Evolutionary conservation across 2,113 vertebrate species (phyloP).

Genomic region (Oreotrochilus melanogaster): DNA sequence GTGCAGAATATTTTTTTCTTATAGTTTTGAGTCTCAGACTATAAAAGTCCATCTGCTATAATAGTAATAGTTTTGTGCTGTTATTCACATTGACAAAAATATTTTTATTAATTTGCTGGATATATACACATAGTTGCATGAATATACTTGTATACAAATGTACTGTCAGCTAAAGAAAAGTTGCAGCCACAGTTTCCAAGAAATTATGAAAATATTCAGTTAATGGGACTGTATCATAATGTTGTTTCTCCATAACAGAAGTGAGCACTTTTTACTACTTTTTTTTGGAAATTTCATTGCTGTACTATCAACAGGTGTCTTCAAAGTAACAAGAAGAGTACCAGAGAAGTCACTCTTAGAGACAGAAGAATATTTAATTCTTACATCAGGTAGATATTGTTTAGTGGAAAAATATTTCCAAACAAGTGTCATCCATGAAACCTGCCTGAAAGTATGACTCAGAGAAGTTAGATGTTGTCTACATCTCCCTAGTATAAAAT

Average conservation of each 20-base stretch:
- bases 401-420: background rate
- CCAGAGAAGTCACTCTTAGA: background rate
- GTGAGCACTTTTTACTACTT: background rate
- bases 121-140: background rate
- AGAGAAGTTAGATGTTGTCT: background rate
- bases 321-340: background rate
- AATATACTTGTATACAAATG: background rate
- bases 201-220: background rate
- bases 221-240: background rate
- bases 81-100: background rate
- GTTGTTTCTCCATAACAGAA: background rate
- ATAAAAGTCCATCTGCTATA: background rate
- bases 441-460: background rate
- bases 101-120: background rate
- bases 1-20: background rate
- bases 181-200: background rate
- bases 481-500: background rate
- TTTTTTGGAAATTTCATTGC: background rate
- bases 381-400: background rate
- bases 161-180: background rate
- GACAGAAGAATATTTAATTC: background rate
- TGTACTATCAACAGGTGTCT: background rate
- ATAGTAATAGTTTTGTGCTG: background rate
- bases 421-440: background rate
- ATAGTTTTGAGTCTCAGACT: background rate